Evolutionary conservation across 2,888 invertebrate genomes (phyloP).

Genomic region (Strigamia crassipes): DNA sequence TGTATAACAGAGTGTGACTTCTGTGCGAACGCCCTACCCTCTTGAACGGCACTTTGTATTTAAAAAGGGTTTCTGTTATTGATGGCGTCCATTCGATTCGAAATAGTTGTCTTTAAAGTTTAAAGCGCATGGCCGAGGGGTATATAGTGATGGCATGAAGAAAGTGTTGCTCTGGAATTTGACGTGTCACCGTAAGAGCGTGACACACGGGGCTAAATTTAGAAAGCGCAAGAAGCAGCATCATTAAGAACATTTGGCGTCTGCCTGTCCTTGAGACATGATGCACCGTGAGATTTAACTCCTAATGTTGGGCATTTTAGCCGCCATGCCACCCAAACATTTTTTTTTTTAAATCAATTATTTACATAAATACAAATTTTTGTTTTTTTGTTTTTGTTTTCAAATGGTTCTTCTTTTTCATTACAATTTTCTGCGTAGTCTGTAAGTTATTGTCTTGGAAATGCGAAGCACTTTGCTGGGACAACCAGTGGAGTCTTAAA

Average conservation of each 20-base stretch:
- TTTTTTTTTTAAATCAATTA: not conserved
- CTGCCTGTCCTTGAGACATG: conserved; percentile 18
- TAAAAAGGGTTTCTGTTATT: conserved; percentile 8
- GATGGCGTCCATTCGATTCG: not conserved
- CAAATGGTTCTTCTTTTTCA: not conserved
- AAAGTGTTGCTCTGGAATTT: conserved; percentile 22
- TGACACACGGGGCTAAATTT: conserved; percentile 11
- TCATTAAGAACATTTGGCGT: conserved; percentile 28
- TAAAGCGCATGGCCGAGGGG: not conserved
- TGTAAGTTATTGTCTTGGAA: not conserved
- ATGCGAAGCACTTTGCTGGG: not conserved
- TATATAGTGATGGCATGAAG: not conserved
- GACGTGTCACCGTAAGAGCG: conserved; percentile 26
- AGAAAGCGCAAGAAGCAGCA: conserved; percentile 18
- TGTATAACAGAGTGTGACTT: not conserved
- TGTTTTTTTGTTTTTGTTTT: not conserved
- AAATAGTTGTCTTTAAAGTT: conserved; percentile 1
- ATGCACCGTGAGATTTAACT: not conserved
- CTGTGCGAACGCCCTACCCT: not conserved
- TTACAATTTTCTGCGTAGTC: not conserved
- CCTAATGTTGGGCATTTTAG: not conserved
- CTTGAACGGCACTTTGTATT: not conserved
- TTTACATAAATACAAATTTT: not conserved
- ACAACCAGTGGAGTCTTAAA: not conserved
- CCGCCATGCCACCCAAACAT: not conserved